Conservation (phyloP, 2,888 invertebrate species). For the Pristionchus entomophagus region DNA sequence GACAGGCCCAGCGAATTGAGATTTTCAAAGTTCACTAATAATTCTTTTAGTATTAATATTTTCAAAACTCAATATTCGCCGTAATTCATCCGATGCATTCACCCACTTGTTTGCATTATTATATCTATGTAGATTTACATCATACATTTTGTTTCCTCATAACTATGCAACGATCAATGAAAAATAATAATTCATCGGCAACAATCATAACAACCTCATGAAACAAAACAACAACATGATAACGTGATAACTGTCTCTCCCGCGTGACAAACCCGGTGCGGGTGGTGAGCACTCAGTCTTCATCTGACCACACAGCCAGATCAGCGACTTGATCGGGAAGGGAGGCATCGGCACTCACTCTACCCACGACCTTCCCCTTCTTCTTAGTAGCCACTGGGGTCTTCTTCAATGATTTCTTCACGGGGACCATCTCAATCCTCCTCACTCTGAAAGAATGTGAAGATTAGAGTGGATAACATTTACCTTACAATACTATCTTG, state of each 20-base stretch:
- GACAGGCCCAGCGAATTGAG: too few species aligned
- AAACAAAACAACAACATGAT: constrained; percentile 24
- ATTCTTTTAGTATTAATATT: too few species aligned
- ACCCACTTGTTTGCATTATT: too few species aligned
- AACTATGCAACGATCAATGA: too few species aligned
- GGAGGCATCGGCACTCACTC: constrained; percentile 56
- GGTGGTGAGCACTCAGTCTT: constrained; percentile 47
- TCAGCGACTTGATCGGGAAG: constrained; percentile 58
- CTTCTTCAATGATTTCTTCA: constrained; percentile 56
- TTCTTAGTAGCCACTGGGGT: constrained; percentile 53
- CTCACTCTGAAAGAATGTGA: constrained; percentile 40
- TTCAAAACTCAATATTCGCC: too few species aligned
- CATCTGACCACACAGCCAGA: constrained; percentile 59
- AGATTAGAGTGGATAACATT: too few species aligned
- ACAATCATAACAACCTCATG: constrained; percentile 34
- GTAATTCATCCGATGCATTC: too few species aligned
- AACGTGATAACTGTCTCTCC: not conserved
- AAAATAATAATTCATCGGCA: constrained; percentile 29
- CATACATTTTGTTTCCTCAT: too few species aligned
- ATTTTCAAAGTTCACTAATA: too few species aligned
- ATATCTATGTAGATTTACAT: too few species aligned
- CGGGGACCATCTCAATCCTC: constrained; percentile 53
- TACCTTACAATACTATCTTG: too few species aligned
- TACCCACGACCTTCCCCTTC: constrained; percentile 51
- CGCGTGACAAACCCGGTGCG: too few species aligned